Base-by-base conservation (phyloP, 2,113 vertebrate species). In the Andinoacara biseriatus region DNA sequence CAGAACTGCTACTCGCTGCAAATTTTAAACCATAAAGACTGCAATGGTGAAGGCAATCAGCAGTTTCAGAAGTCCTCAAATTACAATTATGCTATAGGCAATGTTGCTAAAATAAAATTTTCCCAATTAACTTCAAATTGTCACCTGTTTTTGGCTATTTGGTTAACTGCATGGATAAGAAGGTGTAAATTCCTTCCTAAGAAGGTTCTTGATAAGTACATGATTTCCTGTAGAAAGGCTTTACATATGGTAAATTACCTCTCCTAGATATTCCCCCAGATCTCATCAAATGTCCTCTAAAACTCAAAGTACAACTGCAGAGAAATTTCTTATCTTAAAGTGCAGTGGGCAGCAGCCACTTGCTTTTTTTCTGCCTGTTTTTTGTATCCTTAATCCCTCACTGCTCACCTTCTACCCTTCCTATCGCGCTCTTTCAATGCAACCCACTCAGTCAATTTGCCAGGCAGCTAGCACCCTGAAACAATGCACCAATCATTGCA, bases 401-500 rank as follows among this genome's bases (percentile, higher is more conserved):
- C 75, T 43, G 65, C 83, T 89, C 85, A 85, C 89, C 82, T 85
- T 77, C 82, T 86, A 61, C 52, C 85, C 77, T 86, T 84, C 77
- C 69, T 69, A 81, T 88, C 81, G 6, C 74, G 40, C 46, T 57
- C 81, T 56, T 79, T 85, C 85, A 72, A 11, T 79, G 81, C 77
- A 74, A 81, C 77, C 85, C 84, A 57, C 87, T 74, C 72, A 26
- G 46, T 90, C 89, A 87, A 76, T 74, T 86, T 91, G 90, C 86
- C 86, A 90, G 54, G 52, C 82, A 58, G 79, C 18, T 31, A 86
- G 74, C 1, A 18, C 80, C 89, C 88, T 83, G 33, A 92, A 91
- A 93, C 86, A 93, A 90, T 81, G 74, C 81, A 87, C 88, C 90
- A 92, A 90, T 90, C 85, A 83, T 58, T 54, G 78, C 58, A 81